phyloP scores from a whole-genome alignment of 1,140 invertebrate species.

The Phymastichus coffea region DNA sequence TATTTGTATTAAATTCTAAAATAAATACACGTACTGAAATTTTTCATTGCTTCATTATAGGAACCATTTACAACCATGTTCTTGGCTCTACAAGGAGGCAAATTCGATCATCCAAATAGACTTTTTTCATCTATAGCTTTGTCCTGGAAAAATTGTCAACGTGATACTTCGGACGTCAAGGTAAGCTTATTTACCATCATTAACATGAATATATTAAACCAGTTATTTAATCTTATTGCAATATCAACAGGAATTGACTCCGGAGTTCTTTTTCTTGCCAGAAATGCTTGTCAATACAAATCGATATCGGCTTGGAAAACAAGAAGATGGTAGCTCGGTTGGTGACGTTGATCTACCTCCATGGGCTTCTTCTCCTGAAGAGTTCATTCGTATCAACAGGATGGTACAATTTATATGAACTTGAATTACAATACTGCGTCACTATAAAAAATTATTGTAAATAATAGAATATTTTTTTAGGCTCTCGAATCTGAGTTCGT shows the following conservation, averaged over 20 bases:
- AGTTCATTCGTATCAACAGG: slow-evolving; percentile 96
- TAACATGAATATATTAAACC: not conserved
- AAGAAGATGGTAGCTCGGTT: slow-evolving; percentile 81
- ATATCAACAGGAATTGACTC: slow-evolving; percentile 85
- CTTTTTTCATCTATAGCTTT: slow-evolving; percentile 91
- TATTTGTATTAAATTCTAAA: no score
- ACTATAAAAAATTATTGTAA: not conserved
- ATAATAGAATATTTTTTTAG: slow-evolving; percentile 54
- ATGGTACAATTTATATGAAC: slow-evolving; percentile 65
- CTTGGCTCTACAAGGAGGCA: slow-evolving; percentile 95
- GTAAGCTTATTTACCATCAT: slow-evolving; percentile 61
- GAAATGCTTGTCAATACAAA: slow-evolving; percentile 96
- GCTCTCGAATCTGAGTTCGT: slow-evolving; percentile 99
- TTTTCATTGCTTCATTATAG: slow-evolving; percentile 53
- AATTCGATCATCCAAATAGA: slow-evolving; percentile 97
- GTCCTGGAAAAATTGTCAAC: slow-evolving; percentile 98
- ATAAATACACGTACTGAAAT: no score
- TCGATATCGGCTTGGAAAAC: slow-evolving; percentile 82
- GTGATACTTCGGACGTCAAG: slow-evolving; percentile 98
- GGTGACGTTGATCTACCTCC: slow-evolving; percentile 90
- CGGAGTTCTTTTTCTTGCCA: slow-evolving; percentile 98
- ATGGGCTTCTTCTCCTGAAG: slow-evolving; percentile 95
- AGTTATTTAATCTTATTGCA: slow-evolving; percentile 4
- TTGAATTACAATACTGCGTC: not conserved
- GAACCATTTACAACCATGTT: slow-evolving; percentile 99